These are phyloP conservation scores for Sebastes cheni DNA, from an alignment of 2,797 vertebrate species.

Conservation along the genomic window DNA sequence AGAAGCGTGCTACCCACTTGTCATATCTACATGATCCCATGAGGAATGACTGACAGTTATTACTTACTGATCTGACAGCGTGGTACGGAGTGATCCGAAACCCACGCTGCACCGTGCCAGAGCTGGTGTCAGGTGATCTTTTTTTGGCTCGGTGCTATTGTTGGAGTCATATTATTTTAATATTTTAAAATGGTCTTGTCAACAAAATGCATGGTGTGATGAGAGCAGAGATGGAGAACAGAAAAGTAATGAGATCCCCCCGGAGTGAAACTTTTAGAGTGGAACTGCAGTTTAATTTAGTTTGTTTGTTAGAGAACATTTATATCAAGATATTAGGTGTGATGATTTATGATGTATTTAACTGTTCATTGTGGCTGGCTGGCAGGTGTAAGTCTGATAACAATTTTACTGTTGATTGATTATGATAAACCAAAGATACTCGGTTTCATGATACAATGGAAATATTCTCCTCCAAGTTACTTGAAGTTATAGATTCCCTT, in stretches of 20 bases:
- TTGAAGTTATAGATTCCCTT: no score
- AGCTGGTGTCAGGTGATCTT: slow-evolving; percentile 30
- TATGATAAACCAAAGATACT: no score
- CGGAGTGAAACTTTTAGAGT: neutral
- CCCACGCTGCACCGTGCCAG: slow-evolving; percentile 3
- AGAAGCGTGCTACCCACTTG: slow-evolving; percentile 33
- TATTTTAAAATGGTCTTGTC: slow-evolving; percentile 10
- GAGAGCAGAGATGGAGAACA: neutral
- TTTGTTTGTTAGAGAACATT: neutral
- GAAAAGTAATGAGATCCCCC: neutral
- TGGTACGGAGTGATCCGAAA: slow-evolving; percentile 37
- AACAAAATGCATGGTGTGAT: slow-evolving; percentile 21
- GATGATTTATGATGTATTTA: neutral
- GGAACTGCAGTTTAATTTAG: neutral
- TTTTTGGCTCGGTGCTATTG: slow-evolving; percentile 2
- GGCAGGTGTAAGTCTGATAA: neutral
- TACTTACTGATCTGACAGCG: slow-evolving; percentile 55
- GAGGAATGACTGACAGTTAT: slow-evolving; percentile 66
- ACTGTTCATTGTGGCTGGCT: neutral
- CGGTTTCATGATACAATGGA: no score
- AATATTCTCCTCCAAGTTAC: no score
- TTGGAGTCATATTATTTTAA: slow-evolving; percentile 10
- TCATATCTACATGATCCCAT: slow-evolving; percentile 43
- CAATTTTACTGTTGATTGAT: neutral
- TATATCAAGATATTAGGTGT: neutral